Conservation (phyloP, 1,140 invertebrate species). For the Tetragonula clypearis region DNA sequence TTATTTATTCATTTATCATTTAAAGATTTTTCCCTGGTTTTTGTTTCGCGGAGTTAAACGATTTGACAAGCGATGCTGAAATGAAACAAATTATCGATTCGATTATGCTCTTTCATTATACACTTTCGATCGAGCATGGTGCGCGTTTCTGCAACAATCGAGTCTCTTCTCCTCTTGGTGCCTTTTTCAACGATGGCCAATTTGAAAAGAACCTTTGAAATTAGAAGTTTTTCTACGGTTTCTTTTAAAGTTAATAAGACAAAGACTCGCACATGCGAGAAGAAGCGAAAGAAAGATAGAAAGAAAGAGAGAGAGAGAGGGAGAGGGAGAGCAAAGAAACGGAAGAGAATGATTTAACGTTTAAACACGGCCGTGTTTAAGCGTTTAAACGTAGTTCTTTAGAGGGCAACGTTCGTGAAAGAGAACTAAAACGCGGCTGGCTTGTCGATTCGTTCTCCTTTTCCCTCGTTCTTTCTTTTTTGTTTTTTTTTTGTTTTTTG, state of each 20-base stretch:
- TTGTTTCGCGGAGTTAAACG: no score
- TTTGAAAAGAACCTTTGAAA: background rate
- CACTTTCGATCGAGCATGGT: no score
- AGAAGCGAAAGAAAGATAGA: background rate
- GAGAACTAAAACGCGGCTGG: constrained; percentile 12
- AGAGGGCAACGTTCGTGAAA: constrained; percentile 9
- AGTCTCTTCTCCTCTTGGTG: background rate
- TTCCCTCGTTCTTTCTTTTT: no score
- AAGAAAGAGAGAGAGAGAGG: background rate
- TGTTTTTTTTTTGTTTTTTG: no score
- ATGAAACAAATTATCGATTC: no score
- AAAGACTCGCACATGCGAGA: background rate
- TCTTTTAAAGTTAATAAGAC: background rate
- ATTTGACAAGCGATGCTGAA: no score
- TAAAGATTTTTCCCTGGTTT: no score
- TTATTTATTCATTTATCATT: no score
- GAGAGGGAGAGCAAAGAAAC: background rate
- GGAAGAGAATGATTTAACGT: constrained; percentile 17
- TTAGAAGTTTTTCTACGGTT: background rate
- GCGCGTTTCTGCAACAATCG: background rate
- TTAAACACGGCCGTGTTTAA: constrained; percentile 26
- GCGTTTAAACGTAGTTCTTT: constrained; percentile 24
- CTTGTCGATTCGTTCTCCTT: background rate
- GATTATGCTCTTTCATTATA: no score
- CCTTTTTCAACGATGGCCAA: background rate